phyloP scores from a whole-genome alignment of 2,888 invertebrate species.

The Tinea trinotella region DNA sequence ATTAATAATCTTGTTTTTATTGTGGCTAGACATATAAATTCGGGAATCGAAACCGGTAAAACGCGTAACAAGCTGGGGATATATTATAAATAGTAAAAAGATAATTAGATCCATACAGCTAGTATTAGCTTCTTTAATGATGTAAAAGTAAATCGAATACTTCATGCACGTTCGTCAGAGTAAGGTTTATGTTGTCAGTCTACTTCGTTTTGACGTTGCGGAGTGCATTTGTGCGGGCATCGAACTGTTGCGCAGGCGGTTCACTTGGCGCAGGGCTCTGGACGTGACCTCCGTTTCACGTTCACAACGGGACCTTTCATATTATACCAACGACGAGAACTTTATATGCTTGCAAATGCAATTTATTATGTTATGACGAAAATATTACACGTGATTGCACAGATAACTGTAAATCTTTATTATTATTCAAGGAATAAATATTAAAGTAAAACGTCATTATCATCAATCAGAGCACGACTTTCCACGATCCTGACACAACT shows the following conservation, averaged over 20 bases:
- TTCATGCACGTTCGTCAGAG: conserved; percentile 8
- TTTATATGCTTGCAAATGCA: conserved; percentile 12
- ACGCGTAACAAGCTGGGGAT: too few species aligned
- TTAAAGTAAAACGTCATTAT: too few species aligned
- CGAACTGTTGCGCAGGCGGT: conserved; percentile 42
- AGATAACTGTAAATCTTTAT: too few species aligned
- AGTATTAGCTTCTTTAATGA: too few species aligned
- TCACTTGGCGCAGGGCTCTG: conserved; percentile 27
- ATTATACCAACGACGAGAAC: conserved; percentile 21
- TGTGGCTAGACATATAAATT: too few species aligned
- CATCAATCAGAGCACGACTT: too few species aligned
- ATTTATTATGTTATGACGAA: conserved; percentile 4
- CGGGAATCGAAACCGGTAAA: too few species aligned
- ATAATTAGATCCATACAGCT: too few species aligned
- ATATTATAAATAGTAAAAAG: too few species aligned
- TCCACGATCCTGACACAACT: too few species aligned
- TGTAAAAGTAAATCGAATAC: not conserved
- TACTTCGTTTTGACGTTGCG: conserved; percentile 12
- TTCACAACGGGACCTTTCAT: conserved; percentile 46
- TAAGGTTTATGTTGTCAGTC: conserved; percentile 8
- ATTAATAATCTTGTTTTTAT: too few species aligned
- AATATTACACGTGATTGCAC: not conserved
- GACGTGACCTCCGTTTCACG: conserved; percentile 53
- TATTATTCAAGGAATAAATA: too few species aligned
- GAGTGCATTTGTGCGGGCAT: conserved; percentile 21